Base-by-base conservation (phyloP, 2,797 vertebrate species). In the Lacerta bilineata region DNA sequence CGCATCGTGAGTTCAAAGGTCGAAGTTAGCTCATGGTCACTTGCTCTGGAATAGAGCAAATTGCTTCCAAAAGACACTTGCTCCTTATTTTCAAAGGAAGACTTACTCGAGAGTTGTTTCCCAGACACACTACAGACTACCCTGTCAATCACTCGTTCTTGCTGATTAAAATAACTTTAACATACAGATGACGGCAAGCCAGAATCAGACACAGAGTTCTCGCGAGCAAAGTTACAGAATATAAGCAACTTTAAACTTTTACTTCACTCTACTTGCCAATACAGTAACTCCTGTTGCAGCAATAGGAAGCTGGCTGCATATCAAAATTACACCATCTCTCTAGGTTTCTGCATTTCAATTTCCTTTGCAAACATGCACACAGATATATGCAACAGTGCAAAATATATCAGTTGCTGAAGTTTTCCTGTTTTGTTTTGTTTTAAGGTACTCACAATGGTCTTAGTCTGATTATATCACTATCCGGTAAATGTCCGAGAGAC, bases 251-350 rank as follows among this genome's bases (percentile, higher is more conserved):
- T 55, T 29, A 25, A 69, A 55, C 55, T 84, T 79, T 13, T 43
- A 71, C 76, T 27, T 46, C 46, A 78, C 27, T 79, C 43, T 27
- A 8, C n/a, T 79, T 84, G 27, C 46, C 18, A 61, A 13, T 29
- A 61, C 18, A 61, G 23, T 29, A 61, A 64, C 64, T 84, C 39
- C 82, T 84, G 50, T 88, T 84, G 82, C 76, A 74, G 72, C 50
- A 33, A 72, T 9, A 71, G 75, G 75, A 84, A 39, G 36, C 5
- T 33, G 41, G 29, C 39, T 46, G 29, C 36, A 79, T n/a, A 88
- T 59, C 11, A 64, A 20, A 36, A 80, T 88, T 72, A 80, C 66
- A 43, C 50, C 76, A 74, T 84, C 29, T 39, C 43, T 41, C 29
- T 59, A 25, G 23, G 64, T 80, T 46, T 29, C 17, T 33, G 66